These are phyloP conservation scores for Monodelphis domestica DNA, from an alignment of 2,797 vertebrate species.

Conservation along the genomic window DNA sequence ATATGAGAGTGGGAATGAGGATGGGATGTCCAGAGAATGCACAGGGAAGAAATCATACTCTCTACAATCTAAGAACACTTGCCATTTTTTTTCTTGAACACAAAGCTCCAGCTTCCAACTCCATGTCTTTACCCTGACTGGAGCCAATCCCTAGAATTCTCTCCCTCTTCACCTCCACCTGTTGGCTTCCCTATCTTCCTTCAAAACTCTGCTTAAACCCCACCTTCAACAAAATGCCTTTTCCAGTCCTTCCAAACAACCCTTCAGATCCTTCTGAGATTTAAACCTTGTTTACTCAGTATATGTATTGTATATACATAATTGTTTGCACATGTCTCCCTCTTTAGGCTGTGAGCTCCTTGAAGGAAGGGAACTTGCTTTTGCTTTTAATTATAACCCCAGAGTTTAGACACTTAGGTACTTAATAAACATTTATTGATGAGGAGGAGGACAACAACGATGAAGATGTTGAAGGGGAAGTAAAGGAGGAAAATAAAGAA, in stretches of 20 bases:
- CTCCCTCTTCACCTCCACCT: not conserved
- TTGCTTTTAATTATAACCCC: not conserved
- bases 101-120: not conserved
- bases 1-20: fast-evolving
- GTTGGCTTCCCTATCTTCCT: not conserved
- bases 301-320: not conserved
- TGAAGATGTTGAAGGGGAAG: too few relatives aligned
- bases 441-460: not conserved
- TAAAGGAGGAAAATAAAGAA: not conserved
- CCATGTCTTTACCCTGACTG: not conserved
- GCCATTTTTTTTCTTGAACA: not conserved
- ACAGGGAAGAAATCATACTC: not conserved
- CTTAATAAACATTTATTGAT: not conserved
- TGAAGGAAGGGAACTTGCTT: not conserved
- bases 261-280: not conserved
- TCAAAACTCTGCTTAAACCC: not conserved
- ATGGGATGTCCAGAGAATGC: not conserved
- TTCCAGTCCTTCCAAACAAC: not conserved
- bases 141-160: not conserved
- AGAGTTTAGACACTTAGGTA: not conserved
- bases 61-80: not conserved
- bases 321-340: not conserved
- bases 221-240: not conserved
- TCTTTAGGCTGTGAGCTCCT: not conserved
- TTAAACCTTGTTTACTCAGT: too few relatives aligned